A percentile compares a stretch with the other conserved stretches of the same genome.
Evolutionary conservation across 1,140 invertebrate genomes (phyloP).

Genomic region (Zophobas morio): DNA sequence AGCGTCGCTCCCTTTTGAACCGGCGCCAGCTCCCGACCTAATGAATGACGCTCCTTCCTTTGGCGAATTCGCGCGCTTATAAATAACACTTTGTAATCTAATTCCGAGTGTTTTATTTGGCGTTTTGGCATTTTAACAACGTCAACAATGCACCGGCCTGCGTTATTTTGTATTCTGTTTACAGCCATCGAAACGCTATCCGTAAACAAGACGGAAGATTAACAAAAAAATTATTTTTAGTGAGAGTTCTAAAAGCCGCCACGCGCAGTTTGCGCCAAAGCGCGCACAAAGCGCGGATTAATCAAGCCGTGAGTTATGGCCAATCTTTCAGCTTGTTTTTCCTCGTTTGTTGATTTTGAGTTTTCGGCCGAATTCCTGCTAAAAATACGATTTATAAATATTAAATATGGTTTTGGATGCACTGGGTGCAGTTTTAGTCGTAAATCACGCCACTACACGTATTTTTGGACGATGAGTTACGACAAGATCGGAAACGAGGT

Average conservation of each 20-base stretch:
- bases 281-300: too few relatives aligned
- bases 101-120: slow-evolving; percentile 28
- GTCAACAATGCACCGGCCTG: background rate
- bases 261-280: background rate
- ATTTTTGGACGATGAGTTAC: too few relatives aligned
- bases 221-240: background rate
- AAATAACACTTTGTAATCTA: slow-evolving; percentile 18
- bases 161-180: slow-evolving; percentile 8
- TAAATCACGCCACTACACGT: too few relatives aligned
- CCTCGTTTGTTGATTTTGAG: too few relatives aligned
- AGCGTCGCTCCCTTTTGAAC: too few relatives aligned
- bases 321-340: too few relatives aligned
- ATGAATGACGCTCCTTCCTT: slow-evolving; percentile 6
- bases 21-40: background rate
- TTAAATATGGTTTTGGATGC: too few relatives aligned
- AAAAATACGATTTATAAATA: too few relatives aligned
- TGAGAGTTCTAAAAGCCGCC: background rate
- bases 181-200: slow-evolving; percentile 3
- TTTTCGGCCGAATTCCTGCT: too few relatives aligned
- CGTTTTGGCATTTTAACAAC: slow-evolving; percentile 24
- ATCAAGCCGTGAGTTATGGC: too few relatives aligned
- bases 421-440: too few relatives aligned
- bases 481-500: too few relatives aligned
- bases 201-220: slow-evolving; percentile 2
- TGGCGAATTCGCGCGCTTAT: slow-evolving; percentile 3